Evolutionary conservation across 2,797 vertebrate genomes (phyloP), one percentile per base, ranked within the genome.

Genomic region (Emys orbicularis): DNA sequence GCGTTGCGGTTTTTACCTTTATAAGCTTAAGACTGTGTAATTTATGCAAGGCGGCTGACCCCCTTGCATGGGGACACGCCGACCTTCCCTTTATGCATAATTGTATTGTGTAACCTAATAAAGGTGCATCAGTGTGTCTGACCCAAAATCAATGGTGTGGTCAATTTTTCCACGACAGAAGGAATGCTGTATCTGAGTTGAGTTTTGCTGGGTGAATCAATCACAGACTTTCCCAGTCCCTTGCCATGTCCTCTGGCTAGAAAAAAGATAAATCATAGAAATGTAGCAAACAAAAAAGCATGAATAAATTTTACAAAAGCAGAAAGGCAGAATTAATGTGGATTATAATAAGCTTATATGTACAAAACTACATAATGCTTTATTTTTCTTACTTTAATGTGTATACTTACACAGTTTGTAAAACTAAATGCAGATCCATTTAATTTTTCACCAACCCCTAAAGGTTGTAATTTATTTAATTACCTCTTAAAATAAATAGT

Each of bases 191-290:
- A 81, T 93, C 86, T 89, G 91, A 96, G 61, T 59, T 95, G 87
- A 94, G 95, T 83, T 92, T 83, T 84, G 77, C 90, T 68, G 82
- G 29, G 77, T 93, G 94, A 95, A 94, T 89, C 94, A 93, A 88
- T 94, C 61, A 90, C n/a, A 80, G 59, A 74, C 93, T 96, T 92
- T 81, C 93, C 56, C 92, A 87, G 82, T 88, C 87, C 59, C 88
- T 65, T 49, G 57, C 85, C 52, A 96, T 76, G 86, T 92, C 92
- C 97, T 91, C 86, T 2, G 1, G 25, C 50, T 65, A 94, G 85
- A 94, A 96, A 96, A 92, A 86, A 72, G 86, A 95, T 86, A 93
- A 97, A 95, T 95, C 94, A 94, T 94, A 97, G 94, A 97, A 95
- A 93, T 1, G 13, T 68, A 95, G 90, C 37, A 95, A 95, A 86